A percentile compares a stretch with the other conserved stretches of the same genome.
Conservation (phyloP, 2,113 vertebrate species). For the Lethenteron camtschaticum region DNA sequence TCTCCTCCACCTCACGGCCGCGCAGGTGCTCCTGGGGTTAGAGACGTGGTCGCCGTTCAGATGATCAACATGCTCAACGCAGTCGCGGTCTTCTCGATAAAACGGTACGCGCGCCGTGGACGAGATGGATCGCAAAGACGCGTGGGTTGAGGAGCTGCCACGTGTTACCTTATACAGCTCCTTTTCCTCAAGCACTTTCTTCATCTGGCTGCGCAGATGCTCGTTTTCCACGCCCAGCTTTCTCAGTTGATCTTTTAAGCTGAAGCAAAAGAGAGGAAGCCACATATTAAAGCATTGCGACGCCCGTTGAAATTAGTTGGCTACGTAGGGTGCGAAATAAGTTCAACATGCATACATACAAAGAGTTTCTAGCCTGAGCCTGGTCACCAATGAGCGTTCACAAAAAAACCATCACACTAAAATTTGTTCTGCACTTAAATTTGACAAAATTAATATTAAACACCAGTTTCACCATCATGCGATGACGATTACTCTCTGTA, state of each 20-base stretch:
- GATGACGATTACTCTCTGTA: too few relatives aligned
- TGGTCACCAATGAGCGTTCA: too few relatives aligned
- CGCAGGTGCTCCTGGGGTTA: conserved; percentile 1
- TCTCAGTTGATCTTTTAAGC: neutral
- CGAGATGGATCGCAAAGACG: neutral
- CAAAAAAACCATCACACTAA: too few relatives aligned
- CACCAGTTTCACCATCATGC: too few relatives aligned
- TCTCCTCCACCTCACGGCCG: conserved; percentile 2
- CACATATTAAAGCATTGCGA: too few relatives aligned
- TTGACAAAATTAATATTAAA: too few relatives aligned
- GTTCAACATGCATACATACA: too few relatives aligned
- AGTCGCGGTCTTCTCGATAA: neutral
- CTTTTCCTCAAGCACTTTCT: conserved; percentile 1
- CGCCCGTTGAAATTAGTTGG: too few relatives aligned
- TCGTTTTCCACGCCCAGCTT: neutral
- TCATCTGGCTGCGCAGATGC: neutral
- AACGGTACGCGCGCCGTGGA: neutral
- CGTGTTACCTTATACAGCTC: conserved; percentile 1
- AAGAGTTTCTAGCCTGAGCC: too few relatives aligned
- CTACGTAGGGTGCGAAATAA: too few relatives aligned
- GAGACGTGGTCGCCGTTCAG: neutral
- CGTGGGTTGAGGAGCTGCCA: neutral
- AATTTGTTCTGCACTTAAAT: too few relatives aligned
- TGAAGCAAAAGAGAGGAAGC: neutral
- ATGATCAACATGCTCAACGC: neutral